Percentiles rank a stretch among this genome's conserved stretches.
These are phyloP conservation scores for Aphelocoma californica DNA, from an alignment of 2,797 vertebrate species.

Conservation along the genomic window DNA sequence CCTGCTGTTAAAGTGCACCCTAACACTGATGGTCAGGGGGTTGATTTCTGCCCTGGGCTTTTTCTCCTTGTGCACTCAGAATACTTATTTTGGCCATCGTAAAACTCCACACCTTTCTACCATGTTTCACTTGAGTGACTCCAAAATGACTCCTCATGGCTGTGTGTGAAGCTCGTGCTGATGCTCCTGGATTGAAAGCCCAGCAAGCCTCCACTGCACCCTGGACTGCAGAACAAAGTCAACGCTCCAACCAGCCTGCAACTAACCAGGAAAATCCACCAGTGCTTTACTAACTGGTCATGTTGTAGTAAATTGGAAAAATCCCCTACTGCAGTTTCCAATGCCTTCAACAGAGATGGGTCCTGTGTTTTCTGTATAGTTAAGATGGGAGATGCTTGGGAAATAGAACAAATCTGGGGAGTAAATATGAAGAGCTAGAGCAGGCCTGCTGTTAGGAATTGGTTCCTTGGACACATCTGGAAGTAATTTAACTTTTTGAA, in stretches of 20 bases:
- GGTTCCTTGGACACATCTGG: slow-evolving; percentile 39
- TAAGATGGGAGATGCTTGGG: not conserved
- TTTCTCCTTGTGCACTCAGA: not conserved
- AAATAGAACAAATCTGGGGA: not conserved
- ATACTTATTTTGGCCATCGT: not conserved
- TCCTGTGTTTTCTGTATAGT: not conserved
- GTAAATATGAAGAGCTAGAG: not conserved
- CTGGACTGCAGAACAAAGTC: not conserved
- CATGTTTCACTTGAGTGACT: rapidly evolving
- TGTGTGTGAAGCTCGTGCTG: not conserved
- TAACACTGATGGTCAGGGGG: rapidly evolving
- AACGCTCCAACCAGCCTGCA: not conserved
- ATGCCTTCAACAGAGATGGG: not conserved
- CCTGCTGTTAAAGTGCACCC: not conserved
- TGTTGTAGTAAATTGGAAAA: not conserved
- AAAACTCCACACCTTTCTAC: not conserved
- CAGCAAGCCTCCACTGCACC: not conserved
- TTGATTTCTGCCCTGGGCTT: not conserved
- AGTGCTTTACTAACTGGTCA: not conserved
- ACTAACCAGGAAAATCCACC: not conserved
- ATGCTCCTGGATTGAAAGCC: not conserved
- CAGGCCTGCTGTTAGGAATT: not conserved
- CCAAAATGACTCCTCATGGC: not conserved
- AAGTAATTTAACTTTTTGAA: slow-evolving; percentile 46
- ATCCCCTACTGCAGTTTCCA: not conserved